Evolutionary conservation across 1,140 invertebrate genomes (phyloP).

Genomic region (Procambarus clarkii): DNA sequence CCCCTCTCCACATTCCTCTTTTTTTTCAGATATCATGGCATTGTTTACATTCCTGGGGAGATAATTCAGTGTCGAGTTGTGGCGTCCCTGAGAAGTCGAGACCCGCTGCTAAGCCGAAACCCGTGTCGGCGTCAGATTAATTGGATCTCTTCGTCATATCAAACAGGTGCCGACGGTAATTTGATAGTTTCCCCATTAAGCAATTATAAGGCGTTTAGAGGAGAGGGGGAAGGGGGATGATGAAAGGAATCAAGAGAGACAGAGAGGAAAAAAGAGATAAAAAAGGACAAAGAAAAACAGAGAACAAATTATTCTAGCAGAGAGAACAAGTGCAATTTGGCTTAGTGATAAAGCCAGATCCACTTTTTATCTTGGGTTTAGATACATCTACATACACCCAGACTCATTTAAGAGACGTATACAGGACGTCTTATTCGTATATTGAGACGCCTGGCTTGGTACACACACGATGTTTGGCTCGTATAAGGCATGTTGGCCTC

Average conservation of each 20-base stretch:
- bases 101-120: background rate
- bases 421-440: background rate
- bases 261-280: too few species aligned
- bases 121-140: slow-evolving; percentile 35
- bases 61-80: background rate
- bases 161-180: slow-evolving; percentile 28
- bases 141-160: background rate
- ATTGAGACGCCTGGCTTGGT: too few species aligned
- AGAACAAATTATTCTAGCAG: background rate
- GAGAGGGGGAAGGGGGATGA: background rate
- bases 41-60: background rate
- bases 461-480: too few species aligned
- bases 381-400: background rate
- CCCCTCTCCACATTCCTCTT: too few species aligned
- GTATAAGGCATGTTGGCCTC: too few species aligned
- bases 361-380: background rate
- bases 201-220: background rate
- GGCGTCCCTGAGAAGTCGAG: background rate
- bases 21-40: background rate
- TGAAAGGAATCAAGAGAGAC: background rate
- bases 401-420: too few species aligned
- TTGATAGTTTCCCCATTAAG: slow-evolving; percentile 29
- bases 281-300: too few species aligned
- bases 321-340: background rate
- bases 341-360: background rate